These are phyloP conservation scores for Callosobruchus maculatus DNA, from an alignment of 2,888 invertebrate species.

Conservation along the genomic window DNA sequence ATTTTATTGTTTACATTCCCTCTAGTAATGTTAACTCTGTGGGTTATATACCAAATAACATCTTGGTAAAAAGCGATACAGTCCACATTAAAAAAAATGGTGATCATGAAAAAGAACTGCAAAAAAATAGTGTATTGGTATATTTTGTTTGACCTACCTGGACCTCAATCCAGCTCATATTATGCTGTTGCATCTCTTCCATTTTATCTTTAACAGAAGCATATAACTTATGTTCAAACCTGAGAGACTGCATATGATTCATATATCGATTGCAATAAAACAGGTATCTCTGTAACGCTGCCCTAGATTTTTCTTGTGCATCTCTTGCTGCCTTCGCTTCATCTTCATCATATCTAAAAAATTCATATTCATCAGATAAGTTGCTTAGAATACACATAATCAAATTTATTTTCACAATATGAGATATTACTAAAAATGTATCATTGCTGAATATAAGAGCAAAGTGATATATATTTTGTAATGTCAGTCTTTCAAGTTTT, in stretches of 20 bases:
- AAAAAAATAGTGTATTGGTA: too few species aligned
- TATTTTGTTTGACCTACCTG: neutral
- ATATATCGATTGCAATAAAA: conserved; percentile 96
- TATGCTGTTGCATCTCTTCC: conserved; percentile 99
- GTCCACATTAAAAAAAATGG: too few species aligned
- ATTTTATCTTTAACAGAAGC: conserved; percentile 96
- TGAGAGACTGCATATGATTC: conserved; percentile 99
- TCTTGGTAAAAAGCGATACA: too few species aligned
- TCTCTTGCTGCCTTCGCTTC: conserved; percentile 95
- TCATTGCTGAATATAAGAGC: too few species aligned
- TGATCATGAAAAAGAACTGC: too few species aligned
- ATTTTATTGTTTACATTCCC: too few species aligned
- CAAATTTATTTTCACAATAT: neutral
- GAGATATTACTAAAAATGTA: too few species aligned
- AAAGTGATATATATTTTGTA: too few species aligned
- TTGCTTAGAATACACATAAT: too few species aligned
- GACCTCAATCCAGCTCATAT: conserved; percentile 99
- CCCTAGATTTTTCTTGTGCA: conserved; percentile 93
- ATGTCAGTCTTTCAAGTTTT: too few species aligned
- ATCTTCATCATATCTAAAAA: conserved; percentile 80
- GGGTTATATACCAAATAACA: too few species aligned
- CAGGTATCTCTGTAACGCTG: conserved; percentile 93
- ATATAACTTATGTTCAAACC: conserved; percentile 96
- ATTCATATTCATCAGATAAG: neutral
- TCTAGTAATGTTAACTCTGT: too few species aligned